These are phyloP conservation scores for Alethe castanea DNA, from an alignment of 2,113 vertebrate genomes.

Conservation along the genomic window DNA sequence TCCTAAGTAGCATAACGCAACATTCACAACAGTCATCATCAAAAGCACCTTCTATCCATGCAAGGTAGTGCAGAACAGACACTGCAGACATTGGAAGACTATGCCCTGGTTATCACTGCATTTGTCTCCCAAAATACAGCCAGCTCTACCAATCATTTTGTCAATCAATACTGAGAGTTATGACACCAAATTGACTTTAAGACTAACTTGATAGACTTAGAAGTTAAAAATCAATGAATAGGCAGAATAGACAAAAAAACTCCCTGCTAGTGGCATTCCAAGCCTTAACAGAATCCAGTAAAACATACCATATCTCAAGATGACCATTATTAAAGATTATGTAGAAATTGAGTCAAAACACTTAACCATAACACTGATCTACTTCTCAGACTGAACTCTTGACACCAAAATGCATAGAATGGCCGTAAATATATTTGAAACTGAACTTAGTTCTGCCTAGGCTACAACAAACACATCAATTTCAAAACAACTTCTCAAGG, in stretches of 20 bases:
- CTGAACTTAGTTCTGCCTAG: not conserved
- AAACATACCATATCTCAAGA: not conserved
- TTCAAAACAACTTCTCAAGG: not conserved
- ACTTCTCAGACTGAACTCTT: not conserved
- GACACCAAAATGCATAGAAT: not conserved
- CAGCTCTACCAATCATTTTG: not conserved
- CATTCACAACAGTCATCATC: not conserved
- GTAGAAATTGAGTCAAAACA: not conserved
- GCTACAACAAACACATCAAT: not conserved
- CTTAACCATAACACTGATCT: not conserved
- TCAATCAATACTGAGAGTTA: not conserved
- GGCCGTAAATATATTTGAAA: not conserved
- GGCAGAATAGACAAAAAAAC: not conserved
- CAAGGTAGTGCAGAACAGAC: accelerated
- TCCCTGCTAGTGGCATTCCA: not conserved
- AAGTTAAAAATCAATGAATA: not conserved
- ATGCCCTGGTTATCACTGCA: accelerated
- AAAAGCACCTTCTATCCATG: not conserved
- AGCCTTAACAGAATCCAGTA: not conserved
- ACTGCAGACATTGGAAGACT: accelerated
- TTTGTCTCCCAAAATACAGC: not conserved
- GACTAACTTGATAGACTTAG: not conserved
- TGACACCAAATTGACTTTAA: not conserved
- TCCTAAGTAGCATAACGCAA: not conserved
- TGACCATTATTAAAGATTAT: not conserved